A percentile compares a stretch with the other conserved stretches of the same genome.
Conservation (phyloP, 2,113 vertebrate genomes). For the Odontesthes bonariensis region DNA sequence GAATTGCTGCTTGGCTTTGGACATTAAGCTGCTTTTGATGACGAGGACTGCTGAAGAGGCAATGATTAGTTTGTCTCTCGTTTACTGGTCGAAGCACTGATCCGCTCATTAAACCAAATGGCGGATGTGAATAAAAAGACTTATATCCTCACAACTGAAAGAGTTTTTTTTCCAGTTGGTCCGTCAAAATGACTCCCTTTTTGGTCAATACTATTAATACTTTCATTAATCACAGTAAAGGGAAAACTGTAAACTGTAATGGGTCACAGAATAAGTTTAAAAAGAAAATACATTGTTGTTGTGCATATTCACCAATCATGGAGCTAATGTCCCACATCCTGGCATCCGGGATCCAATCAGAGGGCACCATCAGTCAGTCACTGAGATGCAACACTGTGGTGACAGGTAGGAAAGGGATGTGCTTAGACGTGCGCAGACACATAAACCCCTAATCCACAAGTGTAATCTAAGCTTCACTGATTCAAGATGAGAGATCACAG, state of each 20-base stretch:
- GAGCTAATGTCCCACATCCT: constrained; percentile 69
- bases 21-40: constrained; percentile 55
- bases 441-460: constrained; percentile 2
- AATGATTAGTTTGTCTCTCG: constrained; percentile 50
- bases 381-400: constrained; percentile 57
- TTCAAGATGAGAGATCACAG: background rate
- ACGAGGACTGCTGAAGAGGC: constrained; percentile 31
- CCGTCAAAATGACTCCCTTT: background rate
- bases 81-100: constrained; percentile 33
- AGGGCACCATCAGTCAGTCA: constrained; percentile 68
- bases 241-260: background rate
- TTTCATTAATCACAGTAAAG: constrained; percentile 4
- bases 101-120: constrained; percentile 24
- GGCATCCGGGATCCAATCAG: constrained; percentile 61
- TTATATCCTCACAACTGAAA: background rate
- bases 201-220: background rate
- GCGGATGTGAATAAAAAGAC: constrained; percentile 20
- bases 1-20: constrained; percentile 45
- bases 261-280: background rate
- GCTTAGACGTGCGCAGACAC: constrained; percentile 26
- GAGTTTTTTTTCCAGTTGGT: background rate
- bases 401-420: constrained; percentile 65
- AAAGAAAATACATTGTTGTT: background rate
- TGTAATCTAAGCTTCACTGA: constrained; percentile 19
- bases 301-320: constrained; percentile 55